Evolutionary conservation across 2,888 invertebrate genomes (phyloP), one percentile per base, ranked within the genome.

Genomic region (Eueremaeus valkanovi): DNA sequence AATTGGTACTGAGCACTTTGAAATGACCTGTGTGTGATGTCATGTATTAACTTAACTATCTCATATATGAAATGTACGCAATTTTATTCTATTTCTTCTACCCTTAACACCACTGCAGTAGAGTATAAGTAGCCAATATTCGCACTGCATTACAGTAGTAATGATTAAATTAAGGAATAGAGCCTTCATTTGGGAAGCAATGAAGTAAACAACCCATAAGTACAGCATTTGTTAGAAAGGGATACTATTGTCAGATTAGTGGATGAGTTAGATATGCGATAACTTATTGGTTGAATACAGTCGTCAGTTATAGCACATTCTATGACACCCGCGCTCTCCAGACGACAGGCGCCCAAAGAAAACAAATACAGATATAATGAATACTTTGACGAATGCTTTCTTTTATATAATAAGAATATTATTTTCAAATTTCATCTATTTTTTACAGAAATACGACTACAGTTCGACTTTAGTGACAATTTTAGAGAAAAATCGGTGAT

Each of bases 291-390:
- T 6, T 11, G 45, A 45, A n/a, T n/a, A 16, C 45, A 11, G 45
- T 13, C 18, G 58, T 31, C 58, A 55, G 24, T 55, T 9, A 24
- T 55, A 55, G 55, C 13, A 51, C 51, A 55, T 27, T 27, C 24
- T 58, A 58, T 45, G 27, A 42, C 70, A 70, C 70, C 70, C 70
- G 70, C 70, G 70, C 70, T 27, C 45, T 27, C 27, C 24, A 29
- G 70, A 70, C 42, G 1, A 42, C 45, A 42, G 70, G 70, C 70
- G 70, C 70, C 70, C 45, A 18, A 61, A 24, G 24, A 58, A 24
- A 27, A 8, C 58, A 27, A 3, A 58, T n/a, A n/a, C n/a, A 27
- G 6, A 11, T 6, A 3, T 33, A 16, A 55, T 3, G 8, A 13
- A 61, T 31, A 8, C 16, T 31, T 61, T 61, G 61, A 61, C 31